phyloP scores from a whole-genome alignment of 2,113 vertebrate species.

The Periophthalmodon schlosseri region DNA sequence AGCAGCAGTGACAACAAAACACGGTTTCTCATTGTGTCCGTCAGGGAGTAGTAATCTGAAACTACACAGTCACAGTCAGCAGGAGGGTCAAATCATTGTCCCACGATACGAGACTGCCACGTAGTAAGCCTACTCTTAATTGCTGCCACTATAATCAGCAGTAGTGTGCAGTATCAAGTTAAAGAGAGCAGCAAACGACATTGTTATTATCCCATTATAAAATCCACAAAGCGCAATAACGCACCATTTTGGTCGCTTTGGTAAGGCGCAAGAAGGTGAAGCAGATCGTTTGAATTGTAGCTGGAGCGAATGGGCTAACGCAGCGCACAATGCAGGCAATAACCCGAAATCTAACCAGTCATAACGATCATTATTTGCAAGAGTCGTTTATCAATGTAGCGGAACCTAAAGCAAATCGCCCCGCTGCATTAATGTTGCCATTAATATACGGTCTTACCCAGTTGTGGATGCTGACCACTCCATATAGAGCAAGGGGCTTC shows the following conservation, averaged over 20 bases:
- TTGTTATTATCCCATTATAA: background rate
- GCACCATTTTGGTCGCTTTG: background rate
- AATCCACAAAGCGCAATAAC: background rate
- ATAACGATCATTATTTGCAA: background rate
- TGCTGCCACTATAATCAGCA: slow-evolving; percentile 8
- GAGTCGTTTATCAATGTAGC: background rate
- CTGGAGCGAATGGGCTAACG: background rate
- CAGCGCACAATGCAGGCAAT: background rate
- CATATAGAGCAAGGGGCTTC: slow-evolving; percentile 54
- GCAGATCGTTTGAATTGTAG: slow-evolving; percentile 18
- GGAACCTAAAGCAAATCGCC: background rate
- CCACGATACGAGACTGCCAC: slow-evolving; percentile 60
- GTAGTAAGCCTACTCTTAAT: slow-evolving; percentile 50
- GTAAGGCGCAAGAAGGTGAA: too few species aligned
- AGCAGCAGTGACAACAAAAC: slow-evolving; percentile 61
- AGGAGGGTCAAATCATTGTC: slow-evolving; percentile 1
- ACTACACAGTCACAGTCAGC: slow-evolving; percentile 22
- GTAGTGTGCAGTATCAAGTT: background rate
- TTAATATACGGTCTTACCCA: slow-evolving; percentile 24
- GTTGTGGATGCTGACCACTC: slow-evolving; percentile 40
- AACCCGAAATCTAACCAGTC: background rate
- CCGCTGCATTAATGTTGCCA: background rate
- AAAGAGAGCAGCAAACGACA: background rate
- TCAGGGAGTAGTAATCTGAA: slow-evolving; percentile 20
- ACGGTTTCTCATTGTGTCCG: slow-evolving; percentile 61